Percentiles rank a stretch among this genome's conserved stretches.
phyloP scores from a whole-genome alignment of 2,797 vertebrate species.

The Ispidina lecontei region DNA sequence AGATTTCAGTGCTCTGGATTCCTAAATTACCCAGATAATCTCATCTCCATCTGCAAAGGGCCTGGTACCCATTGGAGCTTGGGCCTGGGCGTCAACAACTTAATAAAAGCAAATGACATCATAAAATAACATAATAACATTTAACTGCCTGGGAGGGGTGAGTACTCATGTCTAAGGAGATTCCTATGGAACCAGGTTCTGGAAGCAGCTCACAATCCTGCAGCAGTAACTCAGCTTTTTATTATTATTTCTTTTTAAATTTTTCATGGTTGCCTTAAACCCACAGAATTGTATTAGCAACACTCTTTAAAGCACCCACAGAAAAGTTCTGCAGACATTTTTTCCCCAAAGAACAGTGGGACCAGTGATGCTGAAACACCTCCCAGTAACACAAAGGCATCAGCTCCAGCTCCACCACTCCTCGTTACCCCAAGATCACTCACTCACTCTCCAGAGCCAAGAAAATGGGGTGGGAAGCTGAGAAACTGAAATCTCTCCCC shows the following conservation, averaged over 20 bases:
- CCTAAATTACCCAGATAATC: background rate
- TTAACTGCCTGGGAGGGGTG: background rate
- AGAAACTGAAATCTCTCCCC: background rate
- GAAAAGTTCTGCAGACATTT: background rate
- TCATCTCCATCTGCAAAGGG: background rate
- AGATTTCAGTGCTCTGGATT: background rate
- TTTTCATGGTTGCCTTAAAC: background rate
- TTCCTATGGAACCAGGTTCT: background rate
- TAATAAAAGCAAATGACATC: background rate
- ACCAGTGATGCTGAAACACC: background rate
- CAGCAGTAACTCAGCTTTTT: background rate
- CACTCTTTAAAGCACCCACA: background rate
- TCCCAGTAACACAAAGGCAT: rapidly evolving
- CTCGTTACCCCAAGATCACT: background rate
- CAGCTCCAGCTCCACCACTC: background rate
- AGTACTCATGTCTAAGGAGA: background rate
- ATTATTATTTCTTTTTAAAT: too few species aligned
- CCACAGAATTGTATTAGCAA: background rate
- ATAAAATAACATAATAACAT: rapidly evolving
- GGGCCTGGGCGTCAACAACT: background rate
- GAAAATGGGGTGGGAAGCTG: background rate
- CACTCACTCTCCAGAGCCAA: background rate
- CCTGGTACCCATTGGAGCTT: rapidly evolving
- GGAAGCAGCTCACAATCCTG: background rate
- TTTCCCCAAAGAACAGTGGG: background rate